Base-by-base conservation (phyloP, 2,797 vertebrate genomes). In the Acipenser ruthenus region DNA sequence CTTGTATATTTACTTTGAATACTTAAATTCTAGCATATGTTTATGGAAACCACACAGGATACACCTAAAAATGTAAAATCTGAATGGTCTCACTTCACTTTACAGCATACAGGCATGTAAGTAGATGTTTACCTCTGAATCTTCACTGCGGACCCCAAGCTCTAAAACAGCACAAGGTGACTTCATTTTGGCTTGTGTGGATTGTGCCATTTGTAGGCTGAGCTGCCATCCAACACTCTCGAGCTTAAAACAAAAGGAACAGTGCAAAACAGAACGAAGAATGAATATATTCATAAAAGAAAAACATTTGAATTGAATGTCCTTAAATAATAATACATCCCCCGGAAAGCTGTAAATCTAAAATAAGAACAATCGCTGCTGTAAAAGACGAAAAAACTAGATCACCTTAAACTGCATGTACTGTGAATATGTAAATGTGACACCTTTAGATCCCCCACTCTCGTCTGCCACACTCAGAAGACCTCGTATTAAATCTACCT, bases 171-270 rank as follows among this genome's bases (percentile, higher is more conserved):
- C 93, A 65, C 80, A 91, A 72, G 95, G 94, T 76, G 89, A 88
- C 80, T 94, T 95, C 63, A 94, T 83, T 72, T 90, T 93, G 10
- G 92, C 90, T 80, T 92, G 93, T 64, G 82, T 85, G 58, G 94
- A 94, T 70, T 93, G 92, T 65, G 91, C 91, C 96, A 98, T 95
- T 84, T 95, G 92, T 81, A 99, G 92, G 82, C 93, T 96, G 78
- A 99, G 88, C 86, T 96, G 93, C 95, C 96, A 99, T 72, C 91
- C 92, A 7, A 96, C 83, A 2, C 86, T 90, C 75, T 95, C 94
- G 65, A 98, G 90, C 96, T 99, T 79, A 65, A 85, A 79, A 84
- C 67, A 88, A 68, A 82, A 53, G 37, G 58, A 60, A 68, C 47
- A 70, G 37, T 37, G 37, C 5, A 4, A 37, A 37, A 37, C 37